phyloP scores from a whole-genome alignment of 2,113 vertebrate species.

The Danionella cerebrum region DNA sequence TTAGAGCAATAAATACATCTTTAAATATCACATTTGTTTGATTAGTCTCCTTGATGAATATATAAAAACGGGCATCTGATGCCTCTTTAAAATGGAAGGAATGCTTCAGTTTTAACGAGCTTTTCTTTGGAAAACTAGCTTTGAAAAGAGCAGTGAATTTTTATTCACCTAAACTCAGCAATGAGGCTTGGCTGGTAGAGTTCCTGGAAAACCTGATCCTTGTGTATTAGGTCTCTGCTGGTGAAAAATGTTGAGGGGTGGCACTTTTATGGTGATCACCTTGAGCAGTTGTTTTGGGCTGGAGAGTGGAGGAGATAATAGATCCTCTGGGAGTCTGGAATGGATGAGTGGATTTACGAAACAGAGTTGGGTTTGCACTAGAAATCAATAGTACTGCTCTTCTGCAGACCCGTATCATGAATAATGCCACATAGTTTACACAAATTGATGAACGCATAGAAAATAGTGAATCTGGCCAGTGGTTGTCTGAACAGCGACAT shows the following conservation, averaged over 20 bases:
- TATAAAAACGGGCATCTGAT: too few relatives aligned
- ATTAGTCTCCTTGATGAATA: too few relatives aligned
- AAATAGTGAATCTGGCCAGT: slow-evolving; percentile 45
- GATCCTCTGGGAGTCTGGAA: slow-evolving; percentile 64
- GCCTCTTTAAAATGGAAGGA: too few relatives aligned
- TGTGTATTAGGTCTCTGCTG: slow-evolving; percentile 29
- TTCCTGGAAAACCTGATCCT: slow-evolving; percentile 18
- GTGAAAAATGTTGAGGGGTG: slow-evolving; percentile 44
- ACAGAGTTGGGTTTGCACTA: slow-evolving; percentile 34
- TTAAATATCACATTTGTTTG: too few relatives aligned
- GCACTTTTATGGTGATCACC: slow-evolving; percentile 71
- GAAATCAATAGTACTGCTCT: slow-evolving; percentile 70
- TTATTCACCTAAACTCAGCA: neutral
- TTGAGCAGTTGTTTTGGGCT: slow-evolving; percentile 73
- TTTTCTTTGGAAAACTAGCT: too few relatives aligned
- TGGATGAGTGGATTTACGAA: slow-evolving; percentile 75
- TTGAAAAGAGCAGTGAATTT: too few relatives aligned
- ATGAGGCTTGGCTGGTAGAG: neutral
- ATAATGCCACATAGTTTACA: slow-evolving; percentile 60
- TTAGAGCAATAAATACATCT: too few relatives aligned
- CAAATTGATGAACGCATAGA: slow-evolving; percentile 65
- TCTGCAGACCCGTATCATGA: slow-evolving; percentile 63
- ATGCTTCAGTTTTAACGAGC: too few relatives aligned
- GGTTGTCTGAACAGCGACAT: slow-evolving; percentile 2
- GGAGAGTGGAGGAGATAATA: slow-evolving; percentile 77